phyloP scores from a whole-genome alignment of 2,888 invertebrate species.

The Lamellibrachia columna region DNA sequence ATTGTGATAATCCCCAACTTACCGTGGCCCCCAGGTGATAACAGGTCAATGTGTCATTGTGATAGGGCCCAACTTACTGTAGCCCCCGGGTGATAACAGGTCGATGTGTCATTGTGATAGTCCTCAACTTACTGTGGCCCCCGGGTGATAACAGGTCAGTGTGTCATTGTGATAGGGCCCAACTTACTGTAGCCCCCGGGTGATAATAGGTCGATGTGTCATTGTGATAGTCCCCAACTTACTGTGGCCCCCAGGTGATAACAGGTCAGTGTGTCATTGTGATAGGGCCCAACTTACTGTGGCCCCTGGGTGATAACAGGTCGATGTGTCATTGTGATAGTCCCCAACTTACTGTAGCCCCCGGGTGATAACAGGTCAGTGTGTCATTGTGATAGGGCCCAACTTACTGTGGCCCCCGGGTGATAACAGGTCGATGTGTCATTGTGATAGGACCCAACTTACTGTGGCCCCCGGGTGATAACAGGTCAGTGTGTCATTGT shows the following conservation, averaged over 20 bases:
- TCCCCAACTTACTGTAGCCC: slow-evolving; percentile 79
- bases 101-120: slow-evolving; percentile 79
- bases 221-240: slow-evolving; percentile 97
- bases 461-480: slow-evolving; percentile 77
- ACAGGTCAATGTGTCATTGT: slow-evolving; percentile 73
- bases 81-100: slow-evolving; percentile 55
- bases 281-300: slow-evolving; percentile 93
- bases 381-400: slow-evolving; percentile 88
- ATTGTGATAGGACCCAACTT: slow-evolving; percentile 97
- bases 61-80: slow-evolving; percentile 90
- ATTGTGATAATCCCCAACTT: slow-evolving; percentile 97
- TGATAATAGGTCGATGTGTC: slow-evolving; percentile 43
- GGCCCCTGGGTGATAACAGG: slow-evolving; percentile 72
- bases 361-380: slow-evolving; percentile 55
- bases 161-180: slow-evolving; percentile 88
- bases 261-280: slow-evolving; percentile 73
- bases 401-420: slow-evolving; percentile 86
- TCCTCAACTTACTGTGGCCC: slow-evolving; percentile 92
- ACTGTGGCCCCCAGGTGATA: slow-evolving; percentile 77
- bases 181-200: slow-evolving; percentile 86
- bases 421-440: slow-evolving; percentile 44
- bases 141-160: slow-evolving; percentile 61
- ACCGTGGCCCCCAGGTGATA: slow-evolving; percentile 76
- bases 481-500: slow-evolving; percentile 73
- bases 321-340: slow-evolving; percentile 92